Evolutionary conservation across 2,797 vertebrate species (phyloP), one percentile per base, ranked within the genome.

Genomic region (Columba guinea): DNA sequence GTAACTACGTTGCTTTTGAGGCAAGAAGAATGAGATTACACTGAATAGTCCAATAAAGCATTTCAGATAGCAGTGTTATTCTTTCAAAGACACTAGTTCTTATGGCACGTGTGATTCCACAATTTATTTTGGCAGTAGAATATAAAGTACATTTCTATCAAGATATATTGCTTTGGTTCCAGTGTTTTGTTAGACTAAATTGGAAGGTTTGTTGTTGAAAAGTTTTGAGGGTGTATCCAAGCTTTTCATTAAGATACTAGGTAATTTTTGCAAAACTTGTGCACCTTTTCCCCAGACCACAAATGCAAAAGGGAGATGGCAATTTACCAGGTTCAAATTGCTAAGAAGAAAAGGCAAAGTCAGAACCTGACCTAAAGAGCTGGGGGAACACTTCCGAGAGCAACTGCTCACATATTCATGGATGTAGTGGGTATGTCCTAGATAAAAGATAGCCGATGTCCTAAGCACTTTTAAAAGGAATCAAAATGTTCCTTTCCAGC

Each of bases 111-210:
- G 44, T 67, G 84, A 75, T 89, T 84, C 39, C 30, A 74, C 24
- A 70, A 64, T 91, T 96, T 89, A 81, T 90, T 94, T 69, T 75
- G n/a, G 49, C 53, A 96, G 65, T 28, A 83, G 44, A 90, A 56
- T 23, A 94, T 44, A 73, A 87, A 82, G 52, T 13, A 77, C 30
- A 65, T 53, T 87, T 74, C 62, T 77, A 7, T 37, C 13, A 82
- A 39, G 67, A 53, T 1, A 0, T 9, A 12, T 48, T 35, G 73
- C 34, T 74, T 32, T 27, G 35, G 9, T 46, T 80, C 27, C 37
- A 53, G 20, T 48, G 30, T 77, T 83, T 80, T 32, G 16, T 68
- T 58, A 35, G 16, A 83, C 58, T 55, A 88, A 85, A 83, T 20
- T 28, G 27, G 64, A 76, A 89, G 46, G 35, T 4, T 91, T 56